Base-by-base conservation (phyloP, 2,113 vertebrate species). In the Macrotus californicus region DNA sequence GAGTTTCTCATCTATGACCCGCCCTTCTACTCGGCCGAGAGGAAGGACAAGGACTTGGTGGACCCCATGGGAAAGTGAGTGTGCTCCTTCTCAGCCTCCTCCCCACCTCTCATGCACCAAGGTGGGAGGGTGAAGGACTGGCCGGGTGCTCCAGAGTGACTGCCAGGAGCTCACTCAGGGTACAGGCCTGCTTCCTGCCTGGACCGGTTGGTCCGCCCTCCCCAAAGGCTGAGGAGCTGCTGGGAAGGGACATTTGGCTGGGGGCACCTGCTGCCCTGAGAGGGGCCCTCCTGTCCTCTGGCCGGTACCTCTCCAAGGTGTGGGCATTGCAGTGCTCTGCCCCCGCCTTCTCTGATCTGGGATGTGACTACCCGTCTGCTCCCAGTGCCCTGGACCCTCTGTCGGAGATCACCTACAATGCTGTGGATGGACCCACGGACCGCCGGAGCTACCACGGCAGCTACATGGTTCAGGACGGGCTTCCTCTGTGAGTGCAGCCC, bases 1-100 rank as follows among this genome's bases (percentile, higher is more conserved):
- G 98, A 98, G 73, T 99, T 99, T 81, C 96, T 85, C 0, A 98
- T 98, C 67, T 99, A 99, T 0, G 13, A 91, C 36, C 99, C 99
- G 0, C 97, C 98, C 1, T 91, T 97, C 96, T 99, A 99, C 93
- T 98, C 97, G 0, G 97, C 97, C 0, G 96, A 98, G 59, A 98
- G 96, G 96, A 97, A 96, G 86, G 98, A 98, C 31, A 80, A 89
- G 75, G 95, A 81, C 7, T 46, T 86, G 15, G 92, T 91, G 24
- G 98, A 98, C 69, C 97, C 98, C 0, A n/a, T 96, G 87, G 98
- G 98, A 91, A 97, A 96, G 98, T 99, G 97, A 98, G 98, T 97
- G 29, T 2, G 36, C 21, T 8, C 18, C 19, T 11, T 14, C 2
- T 0, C 0, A 0, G 0, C 52, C 0, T 0, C 41, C 24, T 31